Evolutionary conservation across 2,113 vertebrate genomes (phyloP).

Genomic region (Garra rufa): DNA sequence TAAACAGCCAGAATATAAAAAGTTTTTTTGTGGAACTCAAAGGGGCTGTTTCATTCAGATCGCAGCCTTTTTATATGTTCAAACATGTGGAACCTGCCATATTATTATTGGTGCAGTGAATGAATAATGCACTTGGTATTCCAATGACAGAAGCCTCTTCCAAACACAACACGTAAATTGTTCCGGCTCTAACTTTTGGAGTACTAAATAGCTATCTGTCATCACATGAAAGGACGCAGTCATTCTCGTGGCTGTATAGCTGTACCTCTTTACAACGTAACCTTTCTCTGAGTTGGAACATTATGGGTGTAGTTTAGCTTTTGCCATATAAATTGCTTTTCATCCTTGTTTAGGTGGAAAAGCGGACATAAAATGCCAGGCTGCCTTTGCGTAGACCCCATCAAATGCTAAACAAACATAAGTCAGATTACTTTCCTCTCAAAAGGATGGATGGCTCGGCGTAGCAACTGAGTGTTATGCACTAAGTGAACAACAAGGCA

Average conservation of each 20-base stretch:
- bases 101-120: conserved; percentile 59
- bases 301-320: background rate
- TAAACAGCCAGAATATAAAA: background rate
- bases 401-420: conserved; percentile 29
- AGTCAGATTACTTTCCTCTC: conserved; percentile 9
- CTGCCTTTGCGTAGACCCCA: conserved; percentile 3
- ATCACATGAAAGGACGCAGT: conserved; percentile 15
- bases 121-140: conserved; percentile 56
- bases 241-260: background rate
- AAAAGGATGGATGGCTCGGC: background rate
- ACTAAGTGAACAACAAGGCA: conserved; percentile 28
- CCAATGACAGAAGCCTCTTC: conserved; percentile 51
- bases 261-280: conserved; percentile 14
- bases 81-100: conserved; percentile 44
- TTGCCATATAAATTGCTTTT: background rate
- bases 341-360: conserved; percentile 27
- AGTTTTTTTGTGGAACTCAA: background rate
- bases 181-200: conserved; percentile 45
- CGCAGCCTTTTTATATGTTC: background rate
- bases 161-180: conserved; percentile 57
- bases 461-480: conserved; percentile 27
- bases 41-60: background rate
- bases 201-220: conserved; percentile 57
- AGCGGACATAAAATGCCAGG: background rate
- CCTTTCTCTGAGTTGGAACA: background rate